Percentiles rank a stretch among this genome's conserved stretches.
phyloP scores from a whole-genome alignment of 2,888 invertebrate genomes.

The Coenonympha arcania region DNA sequence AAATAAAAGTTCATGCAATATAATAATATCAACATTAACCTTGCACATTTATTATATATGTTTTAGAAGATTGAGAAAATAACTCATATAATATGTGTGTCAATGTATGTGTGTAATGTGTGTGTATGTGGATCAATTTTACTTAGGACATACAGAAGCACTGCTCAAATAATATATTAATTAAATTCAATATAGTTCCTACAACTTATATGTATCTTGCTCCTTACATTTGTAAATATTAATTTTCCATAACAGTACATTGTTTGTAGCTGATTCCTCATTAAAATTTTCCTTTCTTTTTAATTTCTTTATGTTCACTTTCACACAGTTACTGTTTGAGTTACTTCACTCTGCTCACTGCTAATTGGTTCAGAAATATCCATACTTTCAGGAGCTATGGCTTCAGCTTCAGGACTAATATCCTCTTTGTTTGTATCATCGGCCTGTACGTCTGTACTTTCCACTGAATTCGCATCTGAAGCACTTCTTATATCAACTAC shows the following conservation, averaged over 20 bases:
- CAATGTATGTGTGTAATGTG: no score
- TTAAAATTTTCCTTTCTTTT: not conserved
- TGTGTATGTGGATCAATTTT: no score
- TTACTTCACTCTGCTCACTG: not conserved
- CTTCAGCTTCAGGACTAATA: not conserved
- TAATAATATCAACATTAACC: no score
- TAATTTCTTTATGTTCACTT: not conserved
- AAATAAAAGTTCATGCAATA: no score
- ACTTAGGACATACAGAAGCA: no score
- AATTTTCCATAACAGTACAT: not conserved
- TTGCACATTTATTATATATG: no score
- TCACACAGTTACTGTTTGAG: not conserved
- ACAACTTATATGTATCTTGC: no score
- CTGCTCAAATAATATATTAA: no score
- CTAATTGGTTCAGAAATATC: not conserved
- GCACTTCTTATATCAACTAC: slow-evolving; percentile 7
- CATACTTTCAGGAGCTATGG: slow-evolving; percentile 4
- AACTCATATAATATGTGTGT: no score
- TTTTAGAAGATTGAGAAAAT: no score
- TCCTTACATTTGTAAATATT: no score
- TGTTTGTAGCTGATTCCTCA: not conserved
- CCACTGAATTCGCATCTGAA: slow-evolving; percentile 10
- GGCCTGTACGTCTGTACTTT: slow-evolving; percentile 5
- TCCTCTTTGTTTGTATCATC: slow-evolving; percentile 1
- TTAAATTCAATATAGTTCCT: no score